Evolutionary conservation across 2,797 vertebrate species (phyloP).

Genomic region (Pelobates cultripes): DNA sequence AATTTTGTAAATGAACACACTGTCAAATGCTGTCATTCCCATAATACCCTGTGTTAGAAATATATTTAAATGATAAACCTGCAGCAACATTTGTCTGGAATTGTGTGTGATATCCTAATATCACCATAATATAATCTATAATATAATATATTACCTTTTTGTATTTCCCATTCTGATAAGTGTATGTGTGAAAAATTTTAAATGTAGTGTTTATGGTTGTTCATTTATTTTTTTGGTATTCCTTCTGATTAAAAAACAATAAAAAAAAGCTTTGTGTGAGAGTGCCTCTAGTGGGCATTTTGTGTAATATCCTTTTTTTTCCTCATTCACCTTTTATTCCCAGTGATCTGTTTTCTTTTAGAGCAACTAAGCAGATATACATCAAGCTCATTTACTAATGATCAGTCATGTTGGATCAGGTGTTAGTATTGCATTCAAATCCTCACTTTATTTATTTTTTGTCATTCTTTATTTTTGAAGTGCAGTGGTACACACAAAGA

Average conservation of each 20-base stretch:
- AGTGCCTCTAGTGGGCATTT: background rate
- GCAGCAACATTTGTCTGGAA: background rate
- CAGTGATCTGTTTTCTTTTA: too few relatives aligned
- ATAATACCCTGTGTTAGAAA: too few relatives aligned
- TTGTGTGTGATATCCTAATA: background rate
- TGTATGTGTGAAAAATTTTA: background rate
- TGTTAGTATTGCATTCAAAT: too few relatives aligned
- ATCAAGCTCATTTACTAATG: too few relatives aligned
- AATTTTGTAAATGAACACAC: too few relatives aligned
- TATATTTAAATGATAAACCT: background rate
- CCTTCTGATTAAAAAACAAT: background rate
- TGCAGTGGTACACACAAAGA: too few relatives aligned
- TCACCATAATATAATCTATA: background rate
- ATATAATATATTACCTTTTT: background rate
- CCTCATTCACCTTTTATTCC: background rate
- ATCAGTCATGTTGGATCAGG: too few relatives aligned
- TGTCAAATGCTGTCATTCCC: too few relatives aligned
- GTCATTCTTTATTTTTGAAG: too few relatives aligned
- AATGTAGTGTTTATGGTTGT: constrained; percentile 6
- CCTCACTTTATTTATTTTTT: too few relatives aligned
- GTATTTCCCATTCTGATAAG: background rate
- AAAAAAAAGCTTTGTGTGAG: constrained; percentile 17
- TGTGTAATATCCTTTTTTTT: constrained; percentile 80
- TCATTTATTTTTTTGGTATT: background rate
- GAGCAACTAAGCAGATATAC: too few relatives aligned